Evolutionary conservation across 2,888 invertebrate species (phyloP).

Genomic region (Prostheceraeus crozeri): DNA sequence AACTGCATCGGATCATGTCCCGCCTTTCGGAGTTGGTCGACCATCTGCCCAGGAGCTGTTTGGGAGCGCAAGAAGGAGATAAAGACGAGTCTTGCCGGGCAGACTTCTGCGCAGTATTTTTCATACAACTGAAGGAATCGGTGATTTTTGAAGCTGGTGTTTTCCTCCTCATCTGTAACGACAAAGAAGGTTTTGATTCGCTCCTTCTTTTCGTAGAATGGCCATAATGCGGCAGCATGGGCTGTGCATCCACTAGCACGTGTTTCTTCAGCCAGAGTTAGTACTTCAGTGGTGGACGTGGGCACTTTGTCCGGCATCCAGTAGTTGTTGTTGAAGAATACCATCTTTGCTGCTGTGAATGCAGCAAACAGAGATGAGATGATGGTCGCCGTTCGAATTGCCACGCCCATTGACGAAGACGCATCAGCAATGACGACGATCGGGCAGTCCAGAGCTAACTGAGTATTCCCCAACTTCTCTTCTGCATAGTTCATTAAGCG

Average conservation of each 20-base stretch:
- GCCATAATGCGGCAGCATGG: conserved; percentile 53
- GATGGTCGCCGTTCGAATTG: conserved; percentile 54
- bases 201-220: conserved; percentile 51
- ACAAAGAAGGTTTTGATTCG: conserved; percentile 54
- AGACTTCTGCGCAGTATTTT: conserved; percentile 52
- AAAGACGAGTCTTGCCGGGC: conserved; percentile 53
- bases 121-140: conserved; percentile 48
- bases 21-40: conserved; percentile 42
- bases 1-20: conserved; percentile 48
- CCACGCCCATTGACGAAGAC: conserved; percentile 55
- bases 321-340: conserved; percentile 51
- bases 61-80: conserved; percentile 54
- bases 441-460: conserved; percentile 46
- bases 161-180: conserved; percentile 57
- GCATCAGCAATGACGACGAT: conserved; percentile 56
- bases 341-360: conserved; percentile 51
- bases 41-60: conserved; percentile 51
- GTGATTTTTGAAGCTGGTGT: conserved; percentile 41
- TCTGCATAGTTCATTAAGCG: conserved; percentile 37
- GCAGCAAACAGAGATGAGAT: conserved; percentile 54
- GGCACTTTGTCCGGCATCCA: conserved; percentile 48
- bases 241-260: conserved; percentile 48
- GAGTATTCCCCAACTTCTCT: conserved; percentile 34
- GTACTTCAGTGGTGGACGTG: conserved; percentile 49
- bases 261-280: conserved; percentile 50